Percentiles rank a stretch among this genome's conserved stretches.
Conservation (phyloP, 2,797 vertebrate genomes). For the Cephalopachus bancanus region DNA sequence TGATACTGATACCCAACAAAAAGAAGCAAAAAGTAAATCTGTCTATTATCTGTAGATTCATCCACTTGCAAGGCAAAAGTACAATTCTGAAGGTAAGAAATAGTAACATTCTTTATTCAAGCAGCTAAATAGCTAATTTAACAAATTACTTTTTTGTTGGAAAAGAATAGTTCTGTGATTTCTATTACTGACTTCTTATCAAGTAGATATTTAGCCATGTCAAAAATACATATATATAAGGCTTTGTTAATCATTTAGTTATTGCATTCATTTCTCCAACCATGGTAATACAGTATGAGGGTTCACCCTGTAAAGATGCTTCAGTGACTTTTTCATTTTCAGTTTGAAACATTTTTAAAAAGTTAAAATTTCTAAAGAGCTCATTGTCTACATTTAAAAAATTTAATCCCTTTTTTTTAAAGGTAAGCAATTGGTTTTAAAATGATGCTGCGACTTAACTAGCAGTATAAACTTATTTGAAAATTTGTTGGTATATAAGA, state of each 20-base stretch:
- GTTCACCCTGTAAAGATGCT: neutral
- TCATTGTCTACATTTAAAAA: neutral
- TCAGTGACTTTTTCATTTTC: neutral
- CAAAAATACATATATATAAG: neutral
- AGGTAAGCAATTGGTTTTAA: neutral
- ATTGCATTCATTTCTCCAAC: neutral
- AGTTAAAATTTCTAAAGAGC: neutral
- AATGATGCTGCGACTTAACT: neutral
- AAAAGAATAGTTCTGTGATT: neutral
- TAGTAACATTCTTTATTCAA: neutral
- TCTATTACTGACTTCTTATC: neutral
- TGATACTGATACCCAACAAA: neutral
- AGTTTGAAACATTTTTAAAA: constrained; percentile 10
- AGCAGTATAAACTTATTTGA: neutral
- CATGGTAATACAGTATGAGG: neutral
- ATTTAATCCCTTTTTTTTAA: neutral
- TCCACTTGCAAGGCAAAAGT: neutral
- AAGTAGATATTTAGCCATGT: neutral
- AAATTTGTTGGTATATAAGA: neutral
- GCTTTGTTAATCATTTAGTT: neutral
- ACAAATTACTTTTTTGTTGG: neutral
- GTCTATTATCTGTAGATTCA: neutral
- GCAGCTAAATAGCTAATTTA: neutral
- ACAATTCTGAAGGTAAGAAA: neutral
- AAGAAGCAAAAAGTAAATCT: neutral